phyloP scores from a whole-genome alignment of 2,113 vertebrate genomes.

The Gasterosteus aculeatus region DNA sequence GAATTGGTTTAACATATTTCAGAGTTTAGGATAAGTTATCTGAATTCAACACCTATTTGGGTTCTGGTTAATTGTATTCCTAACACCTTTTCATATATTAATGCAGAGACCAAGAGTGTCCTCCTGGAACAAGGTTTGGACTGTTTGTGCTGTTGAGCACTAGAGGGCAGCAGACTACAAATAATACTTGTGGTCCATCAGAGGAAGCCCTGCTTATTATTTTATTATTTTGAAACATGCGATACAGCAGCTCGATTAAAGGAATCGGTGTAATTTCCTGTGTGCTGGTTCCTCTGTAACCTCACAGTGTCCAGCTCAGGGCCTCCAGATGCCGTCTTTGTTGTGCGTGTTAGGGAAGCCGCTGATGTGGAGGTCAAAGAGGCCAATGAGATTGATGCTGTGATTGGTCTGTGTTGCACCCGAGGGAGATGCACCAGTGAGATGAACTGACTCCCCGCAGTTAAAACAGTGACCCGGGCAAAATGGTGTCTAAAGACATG shows the following conservation, averaged over 20 bases:
- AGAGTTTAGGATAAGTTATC: too few species aligned
- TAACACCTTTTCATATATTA: neutral
- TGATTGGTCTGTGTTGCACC: constrained; percentile 58
- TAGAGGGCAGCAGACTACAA: constrained; percentile 72
- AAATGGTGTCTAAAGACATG: constrained; percentile 6
- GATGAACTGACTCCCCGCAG: constrained; percentile 18
- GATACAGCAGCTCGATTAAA: neutral
- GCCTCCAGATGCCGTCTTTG: constrained; percentile 21
- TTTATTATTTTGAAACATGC: neutral
- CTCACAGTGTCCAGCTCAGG: constrained; percentile 20
- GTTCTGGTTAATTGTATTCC: neutral
- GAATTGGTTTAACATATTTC: neutral
- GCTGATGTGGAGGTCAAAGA: constrained; percentile 62
- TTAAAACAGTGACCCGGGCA: constrained; percentile 25
- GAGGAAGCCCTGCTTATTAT: neutral
- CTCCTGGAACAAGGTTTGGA: neutral
- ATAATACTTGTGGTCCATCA: constrained; percentile 13
- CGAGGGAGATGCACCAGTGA: constrained; percentile 37
- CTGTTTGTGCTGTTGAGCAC: constrained; percentile 44
- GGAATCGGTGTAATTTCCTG: neutral
- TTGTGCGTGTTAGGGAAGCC: constrained; percentile 19
- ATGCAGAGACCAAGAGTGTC: neutral
- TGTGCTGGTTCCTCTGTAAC: constrained; percentile 20
- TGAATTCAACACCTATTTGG: too few species aligned
- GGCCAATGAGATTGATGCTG: constrained; percentile 57